Evolutionary conservation across 2,797 vertebrate species (phyloP).

Genomic region (Parotocinclus haroldoi): DNA sequence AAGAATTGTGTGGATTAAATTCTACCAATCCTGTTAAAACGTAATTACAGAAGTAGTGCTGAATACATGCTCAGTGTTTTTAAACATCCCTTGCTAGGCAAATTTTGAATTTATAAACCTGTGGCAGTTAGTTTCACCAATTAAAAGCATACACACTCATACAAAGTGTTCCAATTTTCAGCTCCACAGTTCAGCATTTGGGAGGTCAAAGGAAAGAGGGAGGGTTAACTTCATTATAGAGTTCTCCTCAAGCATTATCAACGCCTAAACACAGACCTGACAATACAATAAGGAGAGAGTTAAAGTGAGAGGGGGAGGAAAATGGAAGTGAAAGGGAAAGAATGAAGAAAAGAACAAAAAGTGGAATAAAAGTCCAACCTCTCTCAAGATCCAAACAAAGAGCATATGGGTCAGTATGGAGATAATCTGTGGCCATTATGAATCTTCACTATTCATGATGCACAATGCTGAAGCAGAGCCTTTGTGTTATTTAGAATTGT

Average conservation of each 20-base stretch:
- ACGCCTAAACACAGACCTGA: slow-evolving; percentile 37
- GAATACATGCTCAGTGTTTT: too few relatives aligned
- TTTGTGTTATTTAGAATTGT: background rate
- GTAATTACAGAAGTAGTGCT: too few relatives aligned
- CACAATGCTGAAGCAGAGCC: background rate
- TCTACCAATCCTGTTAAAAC: background rate
- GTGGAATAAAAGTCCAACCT: slow-evolving; percentile 38
- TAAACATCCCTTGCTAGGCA: too few relatives aligned
- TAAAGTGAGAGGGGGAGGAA: background rate
- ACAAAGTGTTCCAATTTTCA: background rate
- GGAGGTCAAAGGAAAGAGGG: slow-evolving; percentile 37
- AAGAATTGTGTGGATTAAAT: too few relatives aligned
- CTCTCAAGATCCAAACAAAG: slow-evolving; percentile 29
- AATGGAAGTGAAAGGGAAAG: slow-evolving; percentile 28
- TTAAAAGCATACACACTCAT: background rate
- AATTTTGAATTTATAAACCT: background rate
- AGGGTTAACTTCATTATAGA: slow-evolving; percentile 51
- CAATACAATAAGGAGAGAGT: slow-evolving; percentile 49
- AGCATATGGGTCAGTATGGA: slow-evolving; percentile 4
- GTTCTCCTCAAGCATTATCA: slow-evolving; percentile 48
- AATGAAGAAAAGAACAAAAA: slow-evolving; percentile 23
- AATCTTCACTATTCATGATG: slow-evolving; percentile 9
- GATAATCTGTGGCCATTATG: slow-evolving; percentile 24
- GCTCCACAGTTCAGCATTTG: slow-evolving; percentile 5
- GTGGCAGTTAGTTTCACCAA: background rate